Conservation (phyloP, 2,113 vertebrate species). For the Pogonocichla stellata region DNA sequence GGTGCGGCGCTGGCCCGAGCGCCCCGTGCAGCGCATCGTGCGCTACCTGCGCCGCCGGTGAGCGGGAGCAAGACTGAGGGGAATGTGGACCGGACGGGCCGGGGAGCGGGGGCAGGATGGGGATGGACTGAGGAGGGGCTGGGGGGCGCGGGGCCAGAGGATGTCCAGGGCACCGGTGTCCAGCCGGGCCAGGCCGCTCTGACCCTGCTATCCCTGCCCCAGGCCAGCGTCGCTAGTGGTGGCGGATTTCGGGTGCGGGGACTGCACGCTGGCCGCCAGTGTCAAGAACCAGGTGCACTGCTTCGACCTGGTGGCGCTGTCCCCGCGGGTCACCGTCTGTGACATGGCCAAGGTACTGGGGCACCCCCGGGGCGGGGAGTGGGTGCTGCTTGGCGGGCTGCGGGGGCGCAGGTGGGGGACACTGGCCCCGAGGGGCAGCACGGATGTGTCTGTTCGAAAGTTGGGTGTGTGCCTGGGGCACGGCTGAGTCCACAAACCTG, state of each 20-base stretch:
- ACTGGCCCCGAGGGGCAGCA: neutral
- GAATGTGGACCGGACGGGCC: neutral
- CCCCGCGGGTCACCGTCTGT: slow-evolving; percentile 84
- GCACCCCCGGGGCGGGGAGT: neutral
- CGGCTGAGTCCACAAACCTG: accelerated
- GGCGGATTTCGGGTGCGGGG: slow-evolving; percentile 94
- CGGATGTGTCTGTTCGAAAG: accelerated
- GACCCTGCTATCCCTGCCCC: neutral
- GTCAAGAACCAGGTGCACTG: slow-evolving; percentile 88
- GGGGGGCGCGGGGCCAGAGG: neutral
- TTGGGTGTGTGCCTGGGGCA: neutral
- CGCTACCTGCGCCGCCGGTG: slow-evolving; percentile 81
- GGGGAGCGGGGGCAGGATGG: too few species aligned
- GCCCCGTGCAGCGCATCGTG: slow-evolving; percentile 83
- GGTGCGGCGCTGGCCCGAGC: slow-evolving; percentile 85
- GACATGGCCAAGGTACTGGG: slow-evolving; percentile 88
- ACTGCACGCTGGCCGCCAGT: slow-evolving; percentile 86
- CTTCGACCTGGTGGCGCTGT: slow-evolving; percentile 87
- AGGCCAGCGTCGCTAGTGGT: slow-evolving; percentile 86
- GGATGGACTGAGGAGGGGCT: too few species aligned
- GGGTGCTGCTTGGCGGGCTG: neutral
- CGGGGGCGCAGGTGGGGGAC: too few species aligned
- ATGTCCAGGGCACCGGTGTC: too few species aligned
- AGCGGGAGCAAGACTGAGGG: neutral
- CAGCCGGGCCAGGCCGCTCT: neutral